Conservation (phyloP, 2,797 vertebrate genomes). For the Leptatherina wallacei region DNA sequence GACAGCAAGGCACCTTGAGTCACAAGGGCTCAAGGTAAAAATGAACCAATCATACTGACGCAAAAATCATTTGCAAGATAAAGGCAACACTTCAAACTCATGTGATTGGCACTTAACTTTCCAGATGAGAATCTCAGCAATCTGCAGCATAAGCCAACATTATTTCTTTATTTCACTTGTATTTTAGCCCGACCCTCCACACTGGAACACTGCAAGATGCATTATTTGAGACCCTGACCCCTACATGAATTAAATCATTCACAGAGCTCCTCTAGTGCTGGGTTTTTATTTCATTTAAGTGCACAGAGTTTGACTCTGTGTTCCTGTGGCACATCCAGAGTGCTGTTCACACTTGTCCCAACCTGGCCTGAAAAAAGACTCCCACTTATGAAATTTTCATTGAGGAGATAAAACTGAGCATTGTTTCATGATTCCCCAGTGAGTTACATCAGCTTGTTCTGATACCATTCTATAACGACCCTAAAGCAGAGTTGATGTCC, state of each 20-base stretch:
- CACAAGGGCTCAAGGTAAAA: slow-evolving; percentile 19
- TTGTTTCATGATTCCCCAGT: slow-evolving; percentile 77
- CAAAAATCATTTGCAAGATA: slow-evolving; percentile 29
- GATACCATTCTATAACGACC: slow-evolving; percentile 60
- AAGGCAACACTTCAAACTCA: slow-evolving; percentile 19
- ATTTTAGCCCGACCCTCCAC: not conserved
- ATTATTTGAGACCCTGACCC: slow-evolving; percentile 5
- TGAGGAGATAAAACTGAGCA: slow-evolving; percentile 77
- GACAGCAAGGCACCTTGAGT: slow-evolving; percentile 38
- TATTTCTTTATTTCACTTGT: slow-evolving; percentile 3
- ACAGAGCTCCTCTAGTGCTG: slow-evolving; percentile 5
- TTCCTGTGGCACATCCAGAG: slow-evolving; percentile 17
- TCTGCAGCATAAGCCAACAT: slow-evolving; percentile 16
- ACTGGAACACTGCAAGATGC: not conserved
- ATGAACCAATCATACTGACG: slow-evolving; percentile 43
- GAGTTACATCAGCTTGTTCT: slow-evolving; percentile 79
- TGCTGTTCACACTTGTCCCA: slow-evolving; percentile 55
- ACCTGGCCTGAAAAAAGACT: slow-evolving; percentile 65
- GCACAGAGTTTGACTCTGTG: slow-evolving; percentile 9
- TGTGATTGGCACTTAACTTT: slow-evolving; percentile 14
- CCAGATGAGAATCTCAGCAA: not conserved
- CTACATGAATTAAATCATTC: not conserved
- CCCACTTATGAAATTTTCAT: slow-evolving; percentile 80
- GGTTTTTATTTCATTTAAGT: slow-evolving; percentile 22
- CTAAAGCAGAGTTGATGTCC: slow-evolving; percentile 50